Evolutionary conservation across 2,113 vertebrate species (phyloP), one percentile per base, ranked within the genome.

Genomic region (Austrofundulus limnaeus): DNA sequence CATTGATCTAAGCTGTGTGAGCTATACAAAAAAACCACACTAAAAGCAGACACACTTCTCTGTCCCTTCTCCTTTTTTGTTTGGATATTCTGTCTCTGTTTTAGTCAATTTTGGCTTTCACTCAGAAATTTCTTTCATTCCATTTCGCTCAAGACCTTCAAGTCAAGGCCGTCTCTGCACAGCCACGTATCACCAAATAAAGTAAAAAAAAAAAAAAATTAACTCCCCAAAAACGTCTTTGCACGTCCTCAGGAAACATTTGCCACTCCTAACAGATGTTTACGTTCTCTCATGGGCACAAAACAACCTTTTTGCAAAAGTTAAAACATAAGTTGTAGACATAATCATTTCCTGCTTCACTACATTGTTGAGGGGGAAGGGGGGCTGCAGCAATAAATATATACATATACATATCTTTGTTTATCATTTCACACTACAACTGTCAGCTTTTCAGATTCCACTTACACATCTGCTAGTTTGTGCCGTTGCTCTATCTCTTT

Each of bases 101-200:
- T 63, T 37, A 20, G 67, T 71, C 70, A 56, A 50, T 57, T n/a
- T 62, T 84, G 83, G 81, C 77, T 41, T 54, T 62, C 2, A 15
- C n/a, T 84, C 79, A 83, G 72, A 85, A 76, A 85, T 79, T 43
- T 75, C 69, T 82, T 66, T 88, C 83, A 81, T 86, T 86, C 83
- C 83, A 72, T 75, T 81, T 82, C 54, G 66, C 55, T 78, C 77
- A 75, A 81, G 81, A 79, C 64, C 60, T 34, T 61, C 2, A 46
- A 84, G 65, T 82, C 82, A 82, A 85, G 71, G 86, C 62, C 42
- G 2, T 65, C 45, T 21, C 53, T 25, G 55, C 53, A 70, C 41
- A 77, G 54, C 24, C 31, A n/a, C 11, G 45, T 16, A 3, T n/a
- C 38, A 38, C 11, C 13, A 31, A n/a, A 51, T n/a, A n/a, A n/a